phyloP scores from a whole-genome alignment of 2,113 vertebrate genomes.

The Australoheros scitulus region DNA sequence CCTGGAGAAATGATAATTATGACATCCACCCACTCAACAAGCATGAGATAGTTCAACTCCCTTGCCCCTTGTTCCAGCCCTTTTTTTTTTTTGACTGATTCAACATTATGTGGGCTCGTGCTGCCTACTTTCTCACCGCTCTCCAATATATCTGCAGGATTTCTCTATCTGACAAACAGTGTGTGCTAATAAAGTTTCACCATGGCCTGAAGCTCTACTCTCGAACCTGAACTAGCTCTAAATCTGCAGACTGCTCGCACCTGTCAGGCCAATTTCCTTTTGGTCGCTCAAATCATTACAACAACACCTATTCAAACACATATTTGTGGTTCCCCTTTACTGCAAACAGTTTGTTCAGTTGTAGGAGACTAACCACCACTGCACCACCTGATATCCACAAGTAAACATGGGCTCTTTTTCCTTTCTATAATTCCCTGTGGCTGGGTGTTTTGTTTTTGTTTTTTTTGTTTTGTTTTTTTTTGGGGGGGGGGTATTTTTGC shows the following conservation, averaged over 20 bases:
- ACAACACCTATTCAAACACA: conserved; percentile 20
- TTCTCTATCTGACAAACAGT: conserved; percentile 11
- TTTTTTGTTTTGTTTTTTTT: neutral
- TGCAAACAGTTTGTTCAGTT: neutral
- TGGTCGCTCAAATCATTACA: conserved; percentile 11
- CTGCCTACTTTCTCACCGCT: conserved; percentile 22
- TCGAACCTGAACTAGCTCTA: neutral
- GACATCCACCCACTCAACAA: conserved; percentile 67
- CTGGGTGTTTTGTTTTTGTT: neutral
- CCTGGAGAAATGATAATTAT: conserved; percentile 70
- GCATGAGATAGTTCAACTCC: conserved; percentile 63
- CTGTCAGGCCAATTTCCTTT: conserved; percentile 26
- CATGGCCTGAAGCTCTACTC: neutral
- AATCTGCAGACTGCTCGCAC: neutral
- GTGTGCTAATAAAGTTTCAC: conserved; percentile 38
- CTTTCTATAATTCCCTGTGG: neutral
- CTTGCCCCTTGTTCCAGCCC: conserved; percentile 43
- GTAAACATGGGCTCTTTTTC: neutral
- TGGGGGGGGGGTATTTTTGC: no score
- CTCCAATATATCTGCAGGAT: conserved; percentile 39
- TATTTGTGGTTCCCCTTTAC: neutral
- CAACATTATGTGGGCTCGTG: conserved; percentile 48
- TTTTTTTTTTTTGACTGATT: conserved; percentile 30
- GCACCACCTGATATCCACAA: neutral
- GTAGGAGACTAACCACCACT: neutral